These are phyloP conservation scores for Paedocypris micromegethes DNA, from an alignment of 2,797 vertebrate species.

Conservation along the genomic window DNA sequence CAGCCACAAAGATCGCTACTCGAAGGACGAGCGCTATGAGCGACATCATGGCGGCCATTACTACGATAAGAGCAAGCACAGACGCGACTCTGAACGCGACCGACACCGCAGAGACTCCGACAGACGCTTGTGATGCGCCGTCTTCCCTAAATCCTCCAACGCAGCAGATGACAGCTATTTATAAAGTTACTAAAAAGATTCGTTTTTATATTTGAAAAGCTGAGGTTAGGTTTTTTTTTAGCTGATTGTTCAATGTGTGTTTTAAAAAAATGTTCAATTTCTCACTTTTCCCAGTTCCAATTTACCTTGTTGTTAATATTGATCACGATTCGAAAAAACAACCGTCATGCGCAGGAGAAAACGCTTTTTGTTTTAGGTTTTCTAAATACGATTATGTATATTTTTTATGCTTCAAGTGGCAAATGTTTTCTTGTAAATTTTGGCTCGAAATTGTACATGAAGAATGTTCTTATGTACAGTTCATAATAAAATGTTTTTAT, in stretches of 20 bases:
- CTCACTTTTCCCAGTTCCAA: not conserved
- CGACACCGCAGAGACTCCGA: conserved; percentile 68
- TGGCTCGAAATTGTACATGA: conserved; percentile 64
- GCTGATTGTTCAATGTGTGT: conserved; percentile 40
- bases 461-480: conserved; percentile 75
- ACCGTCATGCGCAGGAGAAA: no score
- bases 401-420: conserved; percentile 57
- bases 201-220: conserved; percentile 44
- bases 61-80: conserved; percentile 76
- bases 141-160: conserved; percentile 50
- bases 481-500: conserved; percentile 76
- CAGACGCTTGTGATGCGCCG: conserved; percentile 60
- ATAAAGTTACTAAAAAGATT: conserved; percentile 38
- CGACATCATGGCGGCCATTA: conserved; percentile 65
- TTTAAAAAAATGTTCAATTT: conserved; percentile 25
- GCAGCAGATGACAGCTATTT: conserved; percentile 53
- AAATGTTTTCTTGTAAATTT: conserved; percentile 69
- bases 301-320: conserved; percentile 2
- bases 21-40: conserved; percentile 71
- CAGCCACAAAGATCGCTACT: conserved; percentile 67
- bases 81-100: conserved; percentile 75
- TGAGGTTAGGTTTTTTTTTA: conserved; percentile 46
- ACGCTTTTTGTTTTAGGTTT: conserved; percentile 57
- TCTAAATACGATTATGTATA: conserved; percentile 32
- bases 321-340: no score